Conservation (phyloP, 1,140 invertebrate species). For the Trichomalopsis sarcophagae region DNA sequence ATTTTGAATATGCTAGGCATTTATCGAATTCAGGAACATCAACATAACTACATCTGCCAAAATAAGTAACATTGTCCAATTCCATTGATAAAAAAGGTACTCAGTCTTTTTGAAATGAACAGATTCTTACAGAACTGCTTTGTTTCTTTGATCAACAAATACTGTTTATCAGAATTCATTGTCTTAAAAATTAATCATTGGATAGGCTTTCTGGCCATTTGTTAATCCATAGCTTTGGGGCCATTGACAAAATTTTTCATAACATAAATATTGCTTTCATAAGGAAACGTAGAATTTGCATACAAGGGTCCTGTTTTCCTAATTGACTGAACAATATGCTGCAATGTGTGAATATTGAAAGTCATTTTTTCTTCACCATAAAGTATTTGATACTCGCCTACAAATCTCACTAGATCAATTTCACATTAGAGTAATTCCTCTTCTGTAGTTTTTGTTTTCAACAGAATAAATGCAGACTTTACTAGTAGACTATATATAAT, state of each 20-base stretch:
- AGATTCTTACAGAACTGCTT: not conserved
- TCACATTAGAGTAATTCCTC: slow-evolving; percentile 53
- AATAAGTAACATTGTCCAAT: not conserved
- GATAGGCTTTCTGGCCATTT: slow-evolving; percentile 37
- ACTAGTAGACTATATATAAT: slow-evolving; percentile 48
- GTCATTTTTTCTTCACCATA: slow-evolving; percentile 43
- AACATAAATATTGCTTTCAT: slow-evolving; percentile 42
- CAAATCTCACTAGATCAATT: slow-evolving; percentile 52
- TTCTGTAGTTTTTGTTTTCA: slow-evolving; percentile 51
- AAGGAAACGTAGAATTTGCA: slow-evolving; percentile 42
- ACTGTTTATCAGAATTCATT: not conserved
- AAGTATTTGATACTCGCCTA: slow-evolving; percentile 39
- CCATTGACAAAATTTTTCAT: slow-evolving; percentile 40
- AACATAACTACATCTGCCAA: not conserved
- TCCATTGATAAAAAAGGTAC: not conserved
- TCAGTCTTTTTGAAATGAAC: not conserved
- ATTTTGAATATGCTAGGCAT: not conserved
- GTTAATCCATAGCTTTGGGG: slow-evolving; percentile 33
- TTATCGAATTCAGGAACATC: not conserved
- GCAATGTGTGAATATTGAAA: slow-evolving; percentile 50
- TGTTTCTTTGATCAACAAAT: not conserved
- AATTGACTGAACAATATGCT: slow-evolving; percentile 44
- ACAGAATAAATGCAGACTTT: slow-evolving; percentile 50
- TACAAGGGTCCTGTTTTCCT: slow-evolving; percentile 49
- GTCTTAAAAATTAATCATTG: slow-evolving; percentile 39